These are phyloP conservation scores for Urocyon cinereoargenteus DNA, from an alignment of 2,797 vertebrate genomes.

Conservation along the genomic window DNA sequence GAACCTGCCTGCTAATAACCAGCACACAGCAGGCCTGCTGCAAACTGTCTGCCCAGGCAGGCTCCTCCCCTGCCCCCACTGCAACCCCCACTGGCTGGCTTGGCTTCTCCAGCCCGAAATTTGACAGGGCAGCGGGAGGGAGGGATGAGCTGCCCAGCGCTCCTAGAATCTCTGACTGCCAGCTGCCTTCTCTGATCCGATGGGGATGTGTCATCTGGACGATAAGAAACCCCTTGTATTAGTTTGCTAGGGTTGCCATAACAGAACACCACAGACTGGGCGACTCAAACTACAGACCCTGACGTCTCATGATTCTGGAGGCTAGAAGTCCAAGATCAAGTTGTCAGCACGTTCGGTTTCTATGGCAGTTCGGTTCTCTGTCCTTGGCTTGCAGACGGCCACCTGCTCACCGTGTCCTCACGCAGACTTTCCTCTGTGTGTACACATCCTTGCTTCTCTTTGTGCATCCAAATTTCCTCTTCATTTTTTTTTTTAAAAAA, in stretches of 20 bases:
- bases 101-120: slow-evolving; percentile 19
- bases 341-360: background rate
- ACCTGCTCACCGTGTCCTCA: background rate
- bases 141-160: background rate
- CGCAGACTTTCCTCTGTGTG: background rate
- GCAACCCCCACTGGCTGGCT: background rate
- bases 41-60: background rate
- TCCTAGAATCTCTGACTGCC: background rate
- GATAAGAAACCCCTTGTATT: background rate
- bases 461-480: background rate
- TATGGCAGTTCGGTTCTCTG: background rate
- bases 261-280: background rate
- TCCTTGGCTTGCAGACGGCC: background rate
- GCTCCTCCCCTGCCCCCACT: background rate
- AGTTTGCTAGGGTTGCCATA: background rate
- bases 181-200: background rate
- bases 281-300: background rate
- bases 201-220: background rate
- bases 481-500: background rate
- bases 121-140: background rate
- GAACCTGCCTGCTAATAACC: slow-evolving; percentile 54
- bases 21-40: background rate
- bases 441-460: background rate
- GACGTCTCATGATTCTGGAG: background rate
- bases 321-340: background rate